A percentile compares a stretch with the other conserved stretches of the same genome.
phyloP scores from a whole-genome alignment of 2,113 vertebrate species.

The Melanotaenia duboulayi region DNA sequence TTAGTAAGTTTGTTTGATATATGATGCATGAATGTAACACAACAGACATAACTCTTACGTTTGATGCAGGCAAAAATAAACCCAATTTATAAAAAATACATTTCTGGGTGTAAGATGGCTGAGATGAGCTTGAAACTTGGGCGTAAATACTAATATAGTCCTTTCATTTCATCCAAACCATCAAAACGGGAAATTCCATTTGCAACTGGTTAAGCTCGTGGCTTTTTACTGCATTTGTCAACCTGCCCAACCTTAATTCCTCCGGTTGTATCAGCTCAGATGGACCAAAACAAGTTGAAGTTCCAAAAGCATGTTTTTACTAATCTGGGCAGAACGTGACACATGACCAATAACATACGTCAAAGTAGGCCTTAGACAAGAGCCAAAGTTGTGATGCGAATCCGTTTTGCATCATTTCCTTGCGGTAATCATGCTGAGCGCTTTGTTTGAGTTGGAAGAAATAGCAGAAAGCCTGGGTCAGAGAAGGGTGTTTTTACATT shows the following conservation, averaged over 20 bases:
- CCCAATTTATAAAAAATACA: background rate
- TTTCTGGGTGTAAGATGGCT: constrained; percentile 3
- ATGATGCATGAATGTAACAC: background rate
- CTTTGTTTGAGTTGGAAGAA: constrained; percentile 49
- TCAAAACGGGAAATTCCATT: constrained; percentile 37
- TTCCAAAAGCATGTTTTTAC: constrained; percentile 11
- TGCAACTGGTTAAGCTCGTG: background rate
- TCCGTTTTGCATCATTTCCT: constrained; percentile 43
- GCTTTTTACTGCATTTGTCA: background rate
- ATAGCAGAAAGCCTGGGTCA: constrained; percentile 24
- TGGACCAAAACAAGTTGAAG: background rate
- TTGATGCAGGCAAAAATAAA: no score
- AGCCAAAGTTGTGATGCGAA: no score
- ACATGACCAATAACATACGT: constrained; percentile 9
- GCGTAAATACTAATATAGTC: constrained; percentile 1
- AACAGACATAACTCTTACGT: background rate
- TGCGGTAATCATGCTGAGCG: background rate
- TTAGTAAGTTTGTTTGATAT: background rate
- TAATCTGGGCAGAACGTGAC: constrained; percentile 9
- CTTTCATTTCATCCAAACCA: constrained; percentile 9
- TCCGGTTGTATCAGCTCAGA: constrained; percentile 16
- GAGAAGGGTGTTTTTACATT: constrained; percentile 41
- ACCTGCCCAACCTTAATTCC: constrained; percentile 37
- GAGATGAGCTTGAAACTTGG: constrained; percentile 17
- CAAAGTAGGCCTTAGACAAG: no score